Percentiles rank a stretch among this genome's conserved stretches.
phyloP scores from a whole-genome alignment of 2,113 vertebrate genomes.

The rat (Rattus norvegicus) region DNA sequence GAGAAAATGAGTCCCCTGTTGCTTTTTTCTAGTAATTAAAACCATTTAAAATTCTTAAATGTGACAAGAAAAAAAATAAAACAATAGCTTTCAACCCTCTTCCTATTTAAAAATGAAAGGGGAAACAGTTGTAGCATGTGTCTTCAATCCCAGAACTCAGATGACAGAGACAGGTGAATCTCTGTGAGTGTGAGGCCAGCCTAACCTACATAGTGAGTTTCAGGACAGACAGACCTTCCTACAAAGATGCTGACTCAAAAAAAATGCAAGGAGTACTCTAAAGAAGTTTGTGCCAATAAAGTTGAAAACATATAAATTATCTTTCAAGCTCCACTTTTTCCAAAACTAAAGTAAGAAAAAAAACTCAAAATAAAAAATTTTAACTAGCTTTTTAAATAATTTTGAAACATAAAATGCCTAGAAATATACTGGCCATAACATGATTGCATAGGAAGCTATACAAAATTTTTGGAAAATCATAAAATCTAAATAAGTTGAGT shows the following conservation, averaged over 20 bases:
- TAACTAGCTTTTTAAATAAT: not conserved
- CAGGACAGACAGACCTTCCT: not conserved
- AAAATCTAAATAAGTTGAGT: not conserved
- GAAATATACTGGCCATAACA: not conserved
- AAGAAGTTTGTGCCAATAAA: not conserved
- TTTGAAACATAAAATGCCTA: not conserved
- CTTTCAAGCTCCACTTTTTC: not conserved
- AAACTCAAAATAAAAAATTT: not conserved
- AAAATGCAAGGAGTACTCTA: not conserved
- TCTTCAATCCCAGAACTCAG: not conserved
- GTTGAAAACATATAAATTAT: conserved; percentile 30
- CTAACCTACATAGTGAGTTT: not conserved
- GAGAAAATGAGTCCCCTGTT: not conserved
- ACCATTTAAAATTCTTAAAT: not conserved
- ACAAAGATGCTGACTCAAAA: not conserved
- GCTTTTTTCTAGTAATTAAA: not conserved
- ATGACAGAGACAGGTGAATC: not conserved
- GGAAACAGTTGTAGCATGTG: no score
- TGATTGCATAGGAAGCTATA: not conserved
- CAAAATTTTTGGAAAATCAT: not conserved
- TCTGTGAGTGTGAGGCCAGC: not conserved
- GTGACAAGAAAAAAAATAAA: not conserved
- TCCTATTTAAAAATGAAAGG: not conserved
- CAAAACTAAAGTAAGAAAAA: conserved; percentile 1
- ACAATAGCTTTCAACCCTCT: not conserved